Conservation (phyloP, 2,888 invertebrate species). For the Drosophila testacea region DNA sequence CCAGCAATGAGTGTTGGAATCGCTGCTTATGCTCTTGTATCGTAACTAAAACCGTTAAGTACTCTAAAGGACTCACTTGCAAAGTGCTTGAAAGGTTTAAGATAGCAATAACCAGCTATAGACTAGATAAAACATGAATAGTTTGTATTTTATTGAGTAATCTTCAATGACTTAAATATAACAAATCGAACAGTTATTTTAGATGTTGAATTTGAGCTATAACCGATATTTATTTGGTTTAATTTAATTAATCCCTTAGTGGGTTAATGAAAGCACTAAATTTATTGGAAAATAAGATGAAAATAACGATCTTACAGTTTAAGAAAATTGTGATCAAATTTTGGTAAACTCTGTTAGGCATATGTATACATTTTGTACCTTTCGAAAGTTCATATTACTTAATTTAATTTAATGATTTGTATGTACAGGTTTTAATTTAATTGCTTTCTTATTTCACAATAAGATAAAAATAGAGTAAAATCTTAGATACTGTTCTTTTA, state of each 20-base stretch:
- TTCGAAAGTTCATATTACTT: too few relatives aligned
- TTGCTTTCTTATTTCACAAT: too few relatives aligned
- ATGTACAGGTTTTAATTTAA: too few relatives aligned
- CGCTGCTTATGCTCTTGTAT: conserved; percentile 44
- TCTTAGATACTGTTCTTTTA: too few relatives aligned
- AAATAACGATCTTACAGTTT: too few relatives aligned
- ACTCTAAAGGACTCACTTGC: conserved; percentile 43
- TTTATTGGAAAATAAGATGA: not conserved
- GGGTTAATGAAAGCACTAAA: not conserved
- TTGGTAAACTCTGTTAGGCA: too few relatives aligned
- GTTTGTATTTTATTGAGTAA: not conserved
- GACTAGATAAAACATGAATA: not conserved
- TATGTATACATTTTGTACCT: too few relatives aligned
- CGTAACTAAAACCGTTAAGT: conserved; percentile 56
- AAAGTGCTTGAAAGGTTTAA: conserved; percentile 38
- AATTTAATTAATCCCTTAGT: not conserved
- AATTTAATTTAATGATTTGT: too few relatives aligned
- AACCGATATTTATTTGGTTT: too few relatives aligned
- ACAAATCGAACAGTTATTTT: too few relatives aligned
- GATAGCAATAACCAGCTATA: not conserved
- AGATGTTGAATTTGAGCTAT: not conserved
- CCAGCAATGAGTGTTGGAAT: conserved; percentile 29
- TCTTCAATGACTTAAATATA: not conserved
- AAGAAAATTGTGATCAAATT: too few relatives aligned
- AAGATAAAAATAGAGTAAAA: too few relatives aligned